A percentile compares a stretch with the other conserved stretches of the same genome.
These are phyloP conservation scores for Phasianus colchicus DNA, from an alignment of 2,113 vertebrate species.

Conservation along the genomic window DNA sequence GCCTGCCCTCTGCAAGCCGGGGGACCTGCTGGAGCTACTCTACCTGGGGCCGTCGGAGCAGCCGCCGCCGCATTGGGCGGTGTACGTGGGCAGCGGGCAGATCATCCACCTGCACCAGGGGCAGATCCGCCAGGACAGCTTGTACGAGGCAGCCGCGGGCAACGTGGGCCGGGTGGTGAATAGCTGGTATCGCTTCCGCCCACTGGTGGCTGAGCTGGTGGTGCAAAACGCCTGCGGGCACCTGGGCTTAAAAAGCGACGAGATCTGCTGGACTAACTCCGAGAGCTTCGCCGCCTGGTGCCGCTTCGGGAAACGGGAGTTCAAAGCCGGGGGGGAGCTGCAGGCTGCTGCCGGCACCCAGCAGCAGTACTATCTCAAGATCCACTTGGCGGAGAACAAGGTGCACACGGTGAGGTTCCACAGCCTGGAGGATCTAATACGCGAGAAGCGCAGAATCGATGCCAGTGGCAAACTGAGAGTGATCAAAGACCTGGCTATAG, in stretches of 20 bases:
- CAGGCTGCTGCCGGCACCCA: constrained; percentile 84
- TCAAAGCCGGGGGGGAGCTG: constrained; percentile 95
- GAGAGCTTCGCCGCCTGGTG: constrained; percentile 99
- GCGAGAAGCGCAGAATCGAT: constrained; percentile 94
- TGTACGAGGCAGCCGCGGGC: constrained; percentile 90
- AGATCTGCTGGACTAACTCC: constrained; percentile 98
- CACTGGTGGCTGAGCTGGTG: constrained; percentile 93
- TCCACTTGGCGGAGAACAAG: constrained; percentile 90
- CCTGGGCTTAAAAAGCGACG: constrained; percentile 91
- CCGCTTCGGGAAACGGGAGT: constrained; percentile 97
- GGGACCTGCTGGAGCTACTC: constrained; percentile 95
- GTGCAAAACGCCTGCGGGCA: constrained; percentile 97
- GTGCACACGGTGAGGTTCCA: constrained; percentile 94
- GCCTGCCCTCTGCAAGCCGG: constrained; percentile 94
- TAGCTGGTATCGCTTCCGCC: constrained; percentile 96
- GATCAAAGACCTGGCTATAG: constrained; percentile 91
- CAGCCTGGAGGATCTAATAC: constrained; percentile 97
- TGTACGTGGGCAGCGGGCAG: constrained; percentile 91
- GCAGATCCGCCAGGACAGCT: constrained; percentile 96
- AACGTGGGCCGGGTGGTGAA: constrained; percentile 94
- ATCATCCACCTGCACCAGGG: constrained; percentile 96
- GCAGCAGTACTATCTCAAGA: constrained; percentile 93
- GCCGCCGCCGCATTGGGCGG: constrained; percentile 92
- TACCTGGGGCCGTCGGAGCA: constrained; percentile 84
- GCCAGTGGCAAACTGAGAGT: constrained; percentile 90